These are phyloP conservation scores for Eilema depressum DNA, from an alignment of 2,888 invertebrate genomes.

Conservation along the genomic window DNA sequence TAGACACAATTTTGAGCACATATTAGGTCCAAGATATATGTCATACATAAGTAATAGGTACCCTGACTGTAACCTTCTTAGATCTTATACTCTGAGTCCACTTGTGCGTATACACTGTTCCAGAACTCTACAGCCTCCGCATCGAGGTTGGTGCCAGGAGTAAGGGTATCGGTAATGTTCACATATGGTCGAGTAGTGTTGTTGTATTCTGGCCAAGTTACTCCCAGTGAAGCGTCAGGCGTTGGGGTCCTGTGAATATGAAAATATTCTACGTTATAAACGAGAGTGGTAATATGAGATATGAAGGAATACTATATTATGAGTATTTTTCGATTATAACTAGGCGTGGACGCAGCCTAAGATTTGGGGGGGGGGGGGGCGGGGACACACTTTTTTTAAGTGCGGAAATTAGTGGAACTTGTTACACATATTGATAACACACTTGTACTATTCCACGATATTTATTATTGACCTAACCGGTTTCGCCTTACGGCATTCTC, in stretches of 20 bases:
- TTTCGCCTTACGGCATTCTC: no score
- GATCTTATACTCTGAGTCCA: slow-evolving; percentile 43
- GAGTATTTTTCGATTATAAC: no score
- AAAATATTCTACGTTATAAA: neutral
- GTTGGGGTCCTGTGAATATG: slow-evolving; percentile 67
- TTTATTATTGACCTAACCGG: no score
- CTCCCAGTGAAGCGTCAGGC: slow-evolving; percentile 60
- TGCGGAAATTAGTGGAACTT: no score
- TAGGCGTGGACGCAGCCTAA: no score
- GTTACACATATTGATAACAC: no score
- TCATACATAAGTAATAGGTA: no score
- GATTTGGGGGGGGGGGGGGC: no score
- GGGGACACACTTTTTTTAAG: no score
- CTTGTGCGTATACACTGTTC: slow-evolving; percentile 49
- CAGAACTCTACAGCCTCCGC: slow-evolving; percentile 61
- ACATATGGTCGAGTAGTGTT: slow-evolving; percentile 51
- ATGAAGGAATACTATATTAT: neutral
- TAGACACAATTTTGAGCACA: no score
- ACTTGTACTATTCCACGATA: no score
- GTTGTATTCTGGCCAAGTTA: slow-evolving; percentile 66
- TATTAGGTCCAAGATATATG: no score
- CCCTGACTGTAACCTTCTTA: neutral
- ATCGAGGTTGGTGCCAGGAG: slow-evolving; percentile 46
- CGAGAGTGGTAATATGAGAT: neutral
- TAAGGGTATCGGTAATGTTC: slow-evolving; percentile 63